Evolutionary conservation across 2,888 invertebrate species (phyloP), one percentile per base, ranked within the genome.

Genomic region (Himalopsyche japonica): DNA sequence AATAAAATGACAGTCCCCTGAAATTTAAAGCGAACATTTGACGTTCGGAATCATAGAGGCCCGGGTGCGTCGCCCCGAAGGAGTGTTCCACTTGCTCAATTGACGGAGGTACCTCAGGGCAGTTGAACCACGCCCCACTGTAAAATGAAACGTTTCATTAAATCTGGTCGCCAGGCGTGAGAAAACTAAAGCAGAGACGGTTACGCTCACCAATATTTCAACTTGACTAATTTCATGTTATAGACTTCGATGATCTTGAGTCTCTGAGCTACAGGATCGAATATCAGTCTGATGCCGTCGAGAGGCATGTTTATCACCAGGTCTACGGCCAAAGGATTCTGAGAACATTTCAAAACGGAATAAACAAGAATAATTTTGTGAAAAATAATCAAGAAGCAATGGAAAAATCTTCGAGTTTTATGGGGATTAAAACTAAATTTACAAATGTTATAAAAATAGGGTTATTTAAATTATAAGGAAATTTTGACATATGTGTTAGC

Each of bases 11-110:
- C 78, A 99, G 93, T 12, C 99, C 99, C 88, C 99, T 94, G 91
- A 99, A 99, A 91, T 98, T 98, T 88, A 99, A 93, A 87, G 98
- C 97, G 92, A 99, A 99, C 86, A 98, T 94, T 91, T 98, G 98
- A 88, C 98, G 96, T 90, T 98, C 97, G 85, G 97, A 95, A 93
- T 99, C 99, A 91, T 98, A 99, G 79, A 98, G 97, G 88, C 99
- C 99, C 37, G 99, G 99, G 92, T 98, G 98, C 47, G 99, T 99
- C 86, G 99, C 99, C 87, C 99, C 99, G 93, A 99, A 99, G 82
- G 98, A 98, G 92, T 98, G 98, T 91, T 99, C 99, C 88, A 99
- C 98, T 91, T 98, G 98, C 92, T 99, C 98, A 89, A 99, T 97
- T 86, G 98, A 98, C 87, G 99, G 99, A 91, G 97, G 94, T 86